Evolutionary conservation across 1,140 invertebrate species (phyloP), one percentile per base, ranked within the genome.

Genomic region (Mizuhopecten yessoensis): DNA sequence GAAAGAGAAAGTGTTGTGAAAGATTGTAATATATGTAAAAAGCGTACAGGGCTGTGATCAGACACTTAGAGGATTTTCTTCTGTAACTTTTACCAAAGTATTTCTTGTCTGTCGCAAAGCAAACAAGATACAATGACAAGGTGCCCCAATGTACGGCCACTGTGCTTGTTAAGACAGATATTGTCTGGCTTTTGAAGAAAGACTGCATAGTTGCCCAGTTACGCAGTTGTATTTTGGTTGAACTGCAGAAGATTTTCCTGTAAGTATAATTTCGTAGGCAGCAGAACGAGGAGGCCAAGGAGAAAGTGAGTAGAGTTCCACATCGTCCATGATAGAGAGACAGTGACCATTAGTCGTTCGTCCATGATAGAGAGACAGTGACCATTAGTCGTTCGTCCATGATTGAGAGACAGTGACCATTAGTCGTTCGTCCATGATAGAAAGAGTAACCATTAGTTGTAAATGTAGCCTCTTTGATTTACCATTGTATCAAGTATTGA

Each of bases 21-120:
- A 75, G 57, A 75, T 45, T 13, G 42, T 45, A 45, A 45, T 45
- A 17, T 13, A 45, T 45, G 42, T 45, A 45, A 75, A 23, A 75
- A 75, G 57, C 57, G n/a, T 75, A 75, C 57, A 75, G n/a, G 57
- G 57, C 57, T 75, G 57, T 75, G 57, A 75, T 75, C 57, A n/a
- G 45, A 49, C 45, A 29, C 57, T n/a, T 75, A 29, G 29, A 75
- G n/a, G 57, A 75, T 29, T 17, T 75, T 75, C 5, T 75, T 75
- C n/a, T 75, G 57, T 75, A n/a, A 75, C 42, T 45, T 45, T 20
- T 45, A 45, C 42, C 42, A 45, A 45, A 45, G 17, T 17, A 45
- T 17, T 45, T 10, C 5, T 39, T 7, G 36, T 39, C 9, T 45
- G 42, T 0, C 17, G 17, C 1, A 1, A 45, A 15, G 36, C 36